Evolutionary conservation across 2,113 vertebrate genomes (phyloP).

Genomic region (Illadopsis cleaveri): DNA sequence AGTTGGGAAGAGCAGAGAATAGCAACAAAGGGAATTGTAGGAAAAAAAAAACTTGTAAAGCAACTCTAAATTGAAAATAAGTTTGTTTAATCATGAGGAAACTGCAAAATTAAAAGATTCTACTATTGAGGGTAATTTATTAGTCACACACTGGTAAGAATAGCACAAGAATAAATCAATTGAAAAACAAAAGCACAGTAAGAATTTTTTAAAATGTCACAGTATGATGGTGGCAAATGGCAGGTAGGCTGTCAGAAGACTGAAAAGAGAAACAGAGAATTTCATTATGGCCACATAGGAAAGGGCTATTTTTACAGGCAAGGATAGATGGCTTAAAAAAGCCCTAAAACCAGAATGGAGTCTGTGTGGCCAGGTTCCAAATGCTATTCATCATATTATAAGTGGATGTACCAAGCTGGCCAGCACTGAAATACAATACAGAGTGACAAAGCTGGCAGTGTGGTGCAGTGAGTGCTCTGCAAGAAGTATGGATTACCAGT

Average conservation of each 20-base stretch:
- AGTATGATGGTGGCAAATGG: background rate
- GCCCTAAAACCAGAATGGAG: background rate
- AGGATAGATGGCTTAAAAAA: constrained; percentile 7
- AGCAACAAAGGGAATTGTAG: background rate
- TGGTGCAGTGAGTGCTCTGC: background rate
- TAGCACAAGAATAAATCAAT: background rate
- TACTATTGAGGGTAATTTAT: background rate
- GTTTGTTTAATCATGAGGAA: background rate
- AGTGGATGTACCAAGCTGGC: background rate
- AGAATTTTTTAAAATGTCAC: background rate
- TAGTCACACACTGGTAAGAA: background rate
- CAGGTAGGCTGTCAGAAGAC: background rate
- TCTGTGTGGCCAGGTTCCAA: constrained; percentile 6
- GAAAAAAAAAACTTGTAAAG: background rate
- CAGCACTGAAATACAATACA: background rate
- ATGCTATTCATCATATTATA: constrained; percentile 15
- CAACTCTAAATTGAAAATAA: background rate
- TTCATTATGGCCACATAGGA: background rate
- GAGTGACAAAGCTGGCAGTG: background rate
- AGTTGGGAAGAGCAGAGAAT: background rate
- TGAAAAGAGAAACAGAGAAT: background rate
- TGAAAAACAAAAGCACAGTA: background rate
- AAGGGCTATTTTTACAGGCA: background rate
- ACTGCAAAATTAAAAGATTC: background rate
- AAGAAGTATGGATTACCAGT: background rate